These are phyloP conservation scores for Berghia stephanieae DNA, from an alignment of 1,140 invertebrate genomes.

Conservation along the genomic window DNA sequence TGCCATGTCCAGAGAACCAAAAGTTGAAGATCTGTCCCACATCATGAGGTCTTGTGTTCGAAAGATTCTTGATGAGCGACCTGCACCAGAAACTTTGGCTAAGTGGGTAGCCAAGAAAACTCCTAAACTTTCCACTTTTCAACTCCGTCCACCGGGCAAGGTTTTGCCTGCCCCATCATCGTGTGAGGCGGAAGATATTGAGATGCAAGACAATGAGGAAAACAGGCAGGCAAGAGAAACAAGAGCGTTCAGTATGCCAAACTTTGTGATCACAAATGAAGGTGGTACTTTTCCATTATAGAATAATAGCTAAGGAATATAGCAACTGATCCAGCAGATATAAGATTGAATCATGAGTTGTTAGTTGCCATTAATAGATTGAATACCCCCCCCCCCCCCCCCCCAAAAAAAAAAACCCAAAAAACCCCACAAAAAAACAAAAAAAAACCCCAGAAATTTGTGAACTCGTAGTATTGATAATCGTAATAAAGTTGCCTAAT, in stretches of 20 bases:
- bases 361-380: no score
- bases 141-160: constrained; percentile 11
- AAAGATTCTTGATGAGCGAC: constrained; percentile 23
- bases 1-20: constrained; percentile 48
- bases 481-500: no score
- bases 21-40: constrained; percentile 47
- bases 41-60: constrained; percentile 53
- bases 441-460: no score
- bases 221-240: constrained; percentile 5
- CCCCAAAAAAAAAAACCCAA: no score
- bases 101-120: constrained; percentile 24
- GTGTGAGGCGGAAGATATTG: constrained; percentile 31
- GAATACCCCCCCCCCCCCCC: no score
- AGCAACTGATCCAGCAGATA: no score
- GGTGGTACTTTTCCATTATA: constrained; percentile 18
- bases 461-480: no score
- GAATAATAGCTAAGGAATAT: no score
- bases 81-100: constrained; percentile 16
- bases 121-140: background rate
- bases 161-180: constrained; percentile 27
- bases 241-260: constrained; percentile 15
- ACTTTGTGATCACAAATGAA: background rate
- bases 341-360: no score
- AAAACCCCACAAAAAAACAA: no score
- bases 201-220: constrained; percentile 25